phyloP scores from a whole-genome alignment of 2,888 invertebrate genomes.

The Callinectes sapidus region DNA sequence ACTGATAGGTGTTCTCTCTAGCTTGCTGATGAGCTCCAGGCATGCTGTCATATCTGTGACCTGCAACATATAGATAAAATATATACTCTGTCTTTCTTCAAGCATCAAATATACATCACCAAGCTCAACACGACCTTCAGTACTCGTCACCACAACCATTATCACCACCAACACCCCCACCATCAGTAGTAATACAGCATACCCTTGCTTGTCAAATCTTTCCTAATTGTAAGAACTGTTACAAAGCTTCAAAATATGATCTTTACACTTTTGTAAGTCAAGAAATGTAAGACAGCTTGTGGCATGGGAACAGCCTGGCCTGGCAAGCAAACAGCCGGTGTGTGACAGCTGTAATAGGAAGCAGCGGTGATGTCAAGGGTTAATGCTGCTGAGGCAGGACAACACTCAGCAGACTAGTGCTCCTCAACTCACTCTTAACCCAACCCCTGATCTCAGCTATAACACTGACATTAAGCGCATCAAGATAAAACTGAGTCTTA shows the following conservation, averaged over 20 bases:
- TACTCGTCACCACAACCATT: not conserved
- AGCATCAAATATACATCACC: not conserved
- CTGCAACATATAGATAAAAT: conserved; percentile 32
- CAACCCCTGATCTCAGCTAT: not conserved
- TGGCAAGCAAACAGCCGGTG: not conserved
- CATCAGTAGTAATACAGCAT: too few relatives aligned
- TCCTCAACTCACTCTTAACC: not conserved
- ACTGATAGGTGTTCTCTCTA: conserved; percentile 71
- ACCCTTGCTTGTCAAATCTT: not conserved
- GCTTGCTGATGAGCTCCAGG: conserved; percentile 69
- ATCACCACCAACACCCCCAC: too few relatives aligned
- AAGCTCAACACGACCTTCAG: not conserved
- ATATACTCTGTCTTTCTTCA: not conserved
- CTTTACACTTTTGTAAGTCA: not conserved
- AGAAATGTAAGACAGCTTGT: not conserved
- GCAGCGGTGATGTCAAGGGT: not conserved
- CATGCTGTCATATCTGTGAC: conserved; percentile 72
- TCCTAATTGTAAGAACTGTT: not conserved
- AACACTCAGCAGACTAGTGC: not conserved
- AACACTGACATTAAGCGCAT: not conserved
- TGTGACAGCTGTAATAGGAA: not conserved
- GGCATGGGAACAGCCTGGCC: not conserved
- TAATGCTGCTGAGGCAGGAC: not conserved
- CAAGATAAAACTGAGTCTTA: not conserved
- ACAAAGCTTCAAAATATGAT: not conserved